Evolutionary conservation across 2,888 invertebrate genomes (phyloP).

Genomic region (Diploptera punctata): DNA sequence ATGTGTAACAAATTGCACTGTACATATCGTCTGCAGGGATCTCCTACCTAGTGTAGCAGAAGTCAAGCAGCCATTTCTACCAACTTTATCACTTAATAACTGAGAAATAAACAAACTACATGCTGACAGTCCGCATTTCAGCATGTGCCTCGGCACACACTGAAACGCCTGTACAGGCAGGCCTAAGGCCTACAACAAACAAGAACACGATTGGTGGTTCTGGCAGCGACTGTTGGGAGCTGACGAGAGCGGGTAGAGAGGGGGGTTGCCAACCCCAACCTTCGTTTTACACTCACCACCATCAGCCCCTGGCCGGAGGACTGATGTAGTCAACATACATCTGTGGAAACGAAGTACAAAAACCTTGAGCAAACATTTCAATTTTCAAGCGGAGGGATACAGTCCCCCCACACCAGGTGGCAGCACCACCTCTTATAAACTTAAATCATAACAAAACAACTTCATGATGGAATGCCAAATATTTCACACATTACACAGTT

Average conservation of each 20-base stretch:
- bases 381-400: background rate
- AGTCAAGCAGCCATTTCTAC: too few species aligned
- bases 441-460: background rate
- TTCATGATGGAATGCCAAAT: slow-evolving; percentile 10
- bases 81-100: too few species aligned
- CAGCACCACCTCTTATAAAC: background rate
- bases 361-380: slow-evolving; percentile 40
- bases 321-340: slow-evolving; percentile 32
- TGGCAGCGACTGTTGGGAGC: slow-evolving; percentile 28
- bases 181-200: slow-evolving; percentile 19
- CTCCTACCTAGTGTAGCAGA: too few species aligned
- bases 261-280: slow-evolving; percentile 3
- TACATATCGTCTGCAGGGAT: too few species aligned
- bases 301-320: slow-evolving; percentile 31
- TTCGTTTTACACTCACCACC: slow-evolving; percentile 33
- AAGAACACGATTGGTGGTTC: slow-evolving; percentile 13
- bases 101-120: too few species aligned
- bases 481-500: background rate
- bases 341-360: slow-evolving; percentile 44
- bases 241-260: slow-evolving; percentile 21
- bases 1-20: too few species aligned
- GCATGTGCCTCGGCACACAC: too few species aligned
- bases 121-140: too few species aligned
- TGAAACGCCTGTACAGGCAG: too few species aligned
- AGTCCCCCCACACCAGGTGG: slow-evolving; percentile 8